These are phyloP conservation scores for Carterocephalus palaemon DNA, from an alignment of 2,888 invertebrate genomes.

Conservation along the genomic window DNA sequence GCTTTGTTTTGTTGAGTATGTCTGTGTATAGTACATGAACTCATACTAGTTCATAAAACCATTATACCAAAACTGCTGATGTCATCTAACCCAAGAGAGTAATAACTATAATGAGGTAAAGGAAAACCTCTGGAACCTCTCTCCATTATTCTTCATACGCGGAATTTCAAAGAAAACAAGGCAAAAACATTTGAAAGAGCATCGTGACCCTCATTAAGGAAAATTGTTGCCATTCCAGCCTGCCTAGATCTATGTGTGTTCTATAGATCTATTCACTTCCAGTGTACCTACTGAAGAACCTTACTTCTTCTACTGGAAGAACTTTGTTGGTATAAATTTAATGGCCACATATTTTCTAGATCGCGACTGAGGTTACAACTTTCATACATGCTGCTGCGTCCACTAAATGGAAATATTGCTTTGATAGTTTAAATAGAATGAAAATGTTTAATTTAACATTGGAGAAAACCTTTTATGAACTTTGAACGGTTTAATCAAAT, in stretches of 20 bases:
- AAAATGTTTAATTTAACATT: too few relatives aligned
- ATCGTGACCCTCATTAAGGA: constrained; percentile 27
- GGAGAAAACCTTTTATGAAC: too few relatives aligned
- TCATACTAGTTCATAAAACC: too few relatives aligned
- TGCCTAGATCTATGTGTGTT: constrained; percentile 2
- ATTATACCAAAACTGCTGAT: too few relatives aligned
- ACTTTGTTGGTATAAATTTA: background rate
- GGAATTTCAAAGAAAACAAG: constrained; percentile 19
- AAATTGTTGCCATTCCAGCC: constrained; percentile 17
- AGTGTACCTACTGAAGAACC: background rate
- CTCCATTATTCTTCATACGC: constrained; percentile 17
- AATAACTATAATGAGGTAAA: constrained; percentile 7
- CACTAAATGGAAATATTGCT: too few relatives aligned
- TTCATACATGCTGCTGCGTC: too few relatives aligned
- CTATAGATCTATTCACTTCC: background rate
- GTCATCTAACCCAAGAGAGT: constrained; percentile 2
- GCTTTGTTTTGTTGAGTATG: too few relatives aligned
- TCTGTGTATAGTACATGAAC: too few relatives aligned
- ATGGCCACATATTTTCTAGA: constrained; percentile 1
- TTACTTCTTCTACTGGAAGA: too few relatives aligned
- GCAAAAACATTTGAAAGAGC: constrained; percentile 21
- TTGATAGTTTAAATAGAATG: too few relatives aligned
- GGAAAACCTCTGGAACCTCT: constrained; percentile 6
- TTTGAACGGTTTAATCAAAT: too few relatives aligned
- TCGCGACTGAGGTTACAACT: background rate